phyloP scores from a whole-genome alignment of 1,140 invertebrate genomes.

The Chrysomallon squamiferum region DNA sequence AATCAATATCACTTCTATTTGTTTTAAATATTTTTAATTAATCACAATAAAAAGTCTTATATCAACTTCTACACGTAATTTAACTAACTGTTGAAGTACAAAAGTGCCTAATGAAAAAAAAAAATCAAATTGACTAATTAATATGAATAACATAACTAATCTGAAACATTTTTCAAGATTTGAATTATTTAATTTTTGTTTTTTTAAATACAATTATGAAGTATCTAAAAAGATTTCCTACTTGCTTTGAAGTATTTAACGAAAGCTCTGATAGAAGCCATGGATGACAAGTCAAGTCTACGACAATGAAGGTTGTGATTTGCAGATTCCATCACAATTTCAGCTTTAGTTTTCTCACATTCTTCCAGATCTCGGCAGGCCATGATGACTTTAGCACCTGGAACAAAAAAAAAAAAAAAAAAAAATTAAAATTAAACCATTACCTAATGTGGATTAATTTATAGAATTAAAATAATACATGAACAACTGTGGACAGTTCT shows the following conservation, averaged over 20 bases:
- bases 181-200: no score
- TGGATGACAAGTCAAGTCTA: slow-evolving; percentile 64
- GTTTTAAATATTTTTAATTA: no score
- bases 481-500: no score
- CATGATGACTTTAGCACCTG: slow-evolving; percentile 65
- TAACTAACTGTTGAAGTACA: no score
- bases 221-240: slow-evolving; percentile 17
- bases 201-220: no score
- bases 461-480: background rate
- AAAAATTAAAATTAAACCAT: background rate
- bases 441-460: background rate
- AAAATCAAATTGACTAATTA: no score
- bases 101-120: no score
- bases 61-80: no score
- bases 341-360: slow-evolving; percentile 68
- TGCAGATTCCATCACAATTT: slow-evolving; percentile 66
- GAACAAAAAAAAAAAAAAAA: slow-evolving; percentile 6
- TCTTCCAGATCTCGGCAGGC: slow-evolving; percentile 67
- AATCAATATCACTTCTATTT: no score
- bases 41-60: no score
- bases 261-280: slow-evolving; percentile 56
- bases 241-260: slow-evolving; percentile 61
- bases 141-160: no score
- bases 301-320: slow-evolving; percentile 69
- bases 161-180: no score